Conservation (phyloP, 2,888 invertebrate genomes). For the Campoletis raptor region DNA sequence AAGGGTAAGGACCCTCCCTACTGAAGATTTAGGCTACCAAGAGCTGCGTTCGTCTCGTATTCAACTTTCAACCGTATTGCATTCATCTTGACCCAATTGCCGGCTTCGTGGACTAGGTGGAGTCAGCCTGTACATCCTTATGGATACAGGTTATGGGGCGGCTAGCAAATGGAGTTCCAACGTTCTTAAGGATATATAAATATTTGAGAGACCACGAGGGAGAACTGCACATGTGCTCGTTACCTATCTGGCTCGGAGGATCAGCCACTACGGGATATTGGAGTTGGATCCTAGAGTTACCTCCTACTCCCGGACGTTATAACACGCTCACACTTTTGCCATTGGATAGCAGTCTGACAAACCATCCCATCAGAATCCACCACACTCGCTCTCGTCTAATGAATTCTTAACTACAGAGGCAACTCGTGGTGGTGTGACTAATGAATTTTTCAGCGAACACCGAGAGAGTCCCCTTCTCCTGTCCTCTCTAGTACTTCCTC, state of each 20-base stretch:
- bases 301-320: conserved; percentile 28
- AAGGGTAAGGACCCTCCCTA: neutral
- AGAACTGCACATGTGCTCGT: conserved; percentile 65
- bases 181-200: conserved; percentile 66
- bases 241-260: conserved; percentile 49
- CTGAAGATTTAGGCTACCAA: neutral
- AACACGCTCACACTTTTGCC: conserved; percentile 35
- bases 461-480: neutral
- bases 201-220: conserved; percentile 65
- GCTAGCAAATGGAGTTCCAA: conserved; percentile 54
- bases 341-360: conserved; percentile 35
- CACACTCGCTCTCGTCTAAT: conserved; percentile 51
- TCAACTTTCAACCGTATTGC: neutral
- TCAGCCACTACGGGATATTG: conserved; percentile 41
- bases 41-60: neutral
- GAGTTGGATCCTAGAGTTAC: conserved; percentile 42
- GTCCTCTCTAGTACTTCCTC: neutral
- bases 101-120: neutral
- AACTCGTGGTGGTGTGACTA: conserved; percentile 45
- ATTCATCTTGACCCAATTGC: neutral
- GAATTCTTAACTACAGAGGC: conserved; percentile 58
- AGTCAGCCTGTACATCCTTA: conserved; percentile 20
- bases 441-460: conserved; percentile 62
- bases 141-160: conserved; percentile 30
- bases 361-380: conserved; percentile 44